A percentile compares a stretch with the other conserved stretches of the same genome.
phyloP scores from a whole-genome alignment of 2,113 vertebrate genomes.

The Pungitius pungitius region DNA sequence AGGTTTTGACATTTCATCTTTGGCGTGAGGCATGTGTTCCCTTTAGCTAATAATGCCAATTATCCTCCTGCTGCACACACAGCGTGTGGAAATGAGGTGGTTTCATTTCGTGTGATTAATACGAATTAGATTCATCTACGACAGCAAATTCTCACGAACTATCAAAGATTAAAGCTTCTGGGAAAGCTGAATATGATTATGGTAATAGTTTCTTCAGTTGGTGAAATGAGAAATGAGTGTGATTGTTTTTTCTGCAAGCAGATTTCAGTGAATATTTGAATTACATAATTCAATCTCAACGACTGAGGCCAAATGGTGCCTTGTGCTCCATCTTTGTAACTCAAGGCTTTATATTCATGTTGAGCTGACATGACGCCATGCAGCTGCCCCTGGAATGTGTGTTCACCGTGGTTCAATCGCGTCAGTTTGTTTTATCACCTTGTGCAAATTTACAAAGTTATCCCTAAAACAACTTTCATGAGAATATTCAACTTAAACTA shows the following conservation, averaged over 20 bases:
- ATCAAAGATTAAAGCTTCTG: conserved; percentile 39
- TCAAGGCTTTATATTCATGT: conserved; percentile 48
- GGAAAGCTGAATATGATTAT: conserved; percentile 39
- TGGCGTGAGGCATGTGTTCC: conserved; percentile 16
- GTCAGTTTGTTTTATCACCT: conserved; percentile 44
- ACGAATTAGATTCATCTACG: conserved; percentile 57
- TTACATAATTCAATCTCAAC: conserved; percentile 12
- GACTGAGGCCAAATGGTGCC: neutral
- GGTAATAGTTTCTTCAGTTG: conserved; percentile 34
- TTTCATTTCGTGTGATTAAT: conserved; percentile 64
- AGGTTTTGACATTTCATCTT: neutral
- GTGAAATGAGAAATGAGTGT: neutral
- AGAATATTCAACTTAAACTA: neutral
- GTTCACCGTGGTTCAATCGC: conserved; percentile 36
- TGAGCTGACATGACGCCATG: conserved; percentile 73
- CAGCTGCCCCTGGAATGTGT: conserved; percentile 61
- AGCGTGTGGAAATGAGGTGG: conserved; percentile 29
- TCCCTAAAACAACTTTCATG: neutral
- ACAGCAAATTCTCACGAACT: conserved; percentile 43
- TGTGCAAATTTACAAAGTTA: conserved; percentile 20
- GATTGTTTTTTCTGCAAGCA: neutral
- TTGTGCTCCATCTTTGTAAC: conserved; percentile 17
- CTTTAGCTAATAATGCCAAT: neutral
- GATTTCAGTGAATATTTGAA: conserved; percentile 9
- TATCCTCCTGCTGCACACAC: conserved; percentile 1